Conservation (phyloP, 1,140 invertebrate genomes). For the Agrilus planipennis region DNA sequence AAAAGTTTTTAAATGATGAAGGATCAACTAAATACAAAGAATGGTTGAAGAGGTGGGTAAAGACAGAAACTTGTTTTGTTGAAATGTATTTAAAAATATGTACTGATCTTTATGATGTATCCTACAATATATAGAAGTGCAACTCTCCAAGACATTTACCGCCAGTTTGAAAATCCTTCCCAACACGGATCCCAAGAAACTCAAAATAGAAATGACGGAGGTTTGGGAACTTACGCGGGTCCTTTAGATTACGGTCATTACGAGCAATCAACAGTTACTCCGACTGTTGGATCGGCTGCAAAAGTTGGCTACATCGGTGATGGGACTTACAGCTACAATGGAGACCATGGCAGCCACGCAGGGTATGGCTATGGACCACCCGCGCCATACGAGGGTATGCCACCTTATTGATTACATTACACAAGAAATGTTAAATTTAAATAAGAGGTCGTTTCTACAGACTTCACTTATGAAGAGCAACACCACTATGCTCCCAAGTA, state of each 20-base stretch:
- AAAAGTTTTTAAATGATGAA: slow-evolving; percentile 47
- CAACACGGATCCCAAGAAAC: slow-evolving; percentile 23
- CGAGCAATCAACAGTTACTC: slow-evolving; percentile 26
- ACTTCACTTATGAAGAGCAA: no score
- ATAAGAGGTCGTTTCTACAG: no score
- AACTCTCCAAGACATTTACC: slow-evolving; percentile 48
- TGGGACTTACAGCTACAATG: slow-evolving; percentile 11
- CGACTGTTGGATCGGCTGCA: slow-evolving; percentile 3
- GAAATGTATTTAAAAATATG: not conserved
- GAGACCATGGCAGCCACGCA: slow-evolving; percentile 5
- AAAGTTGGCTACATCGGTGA: slow-evolving; percentile 15
- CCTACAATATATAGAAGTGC: slow-evolving; percentile 38
- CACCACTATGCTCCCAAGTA: slow-evolving; percentile 21
- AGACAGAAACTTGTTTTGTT: not conserved
- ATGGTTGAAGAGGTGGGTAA: slow-evolving; percentile 51
- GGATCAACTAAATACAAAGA: slow-evolving; percentile 55
- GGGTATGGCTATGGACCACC: not conserved
- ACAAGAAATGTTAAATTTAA: no score
- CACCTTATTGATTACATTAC: no score
- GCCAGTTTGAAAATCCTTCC: no score
- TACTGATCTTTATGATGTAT: not conserved
- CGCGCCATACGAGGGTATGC: no score
- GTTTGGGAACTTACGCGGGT: slow-evolving; percentile 25
- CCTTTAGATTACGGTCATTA: slow-evolving; percentile 36
- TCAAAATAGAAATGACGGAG: slow-evolving; percentile 15